Evolutionary conservation across 1,140 invertebrate species (phyloP), one percentile per base, ranked within the genome.

Genomic region (Drosophila malerkotliana): DNA sequence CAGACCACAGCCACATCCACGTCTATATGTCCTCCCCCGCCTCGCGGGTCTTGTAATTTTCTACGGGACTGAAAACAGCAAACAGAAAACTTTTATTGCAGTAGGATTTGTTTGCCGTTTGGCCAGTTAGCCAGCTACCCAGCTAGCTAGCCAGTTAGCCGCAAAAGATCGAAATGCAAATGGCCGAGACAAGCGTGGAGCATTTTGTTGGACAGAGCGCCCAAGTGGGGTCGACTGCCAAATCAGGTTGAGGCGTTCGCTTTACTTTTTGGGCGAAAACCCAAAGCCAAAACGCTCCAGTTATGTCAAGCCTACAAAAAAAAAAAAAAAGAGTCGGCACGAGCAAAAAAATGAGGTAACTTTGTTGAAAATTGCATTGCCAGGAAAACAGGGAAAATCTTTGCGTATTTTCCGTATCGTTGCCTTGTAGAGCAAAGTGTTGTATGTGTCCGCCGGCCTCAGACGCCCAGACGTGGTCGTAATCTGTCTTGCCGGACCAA

Each of bases 151-250:
- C 82, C 79, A 79, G 77, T 84, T 84, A 84, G 78, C 82, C 63
- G 63, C 44, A 72, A 74, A 60, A 88, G 83, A 88, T 88, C 83
- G 79, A 88, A 88, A 88, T 88, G 83, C 83, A 88, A 88, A 88
- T 88, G 84, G 60, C 66, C 47, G 51, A 83, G 79, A 88, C 83
- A 88, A 88, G 83, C 79, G 77, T 77, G 51, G 82, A 76, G 79
- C 79, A 76, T 78, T 83, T 83, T 83, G 79, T 83, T 83, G 58
- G 79, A 81, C 79, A 79, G 74, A 57, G 58, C 64, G 67, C 60
- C 61, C 77, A 68, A 72, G 39, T 72, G 69, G 61, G 45, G 78
- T 58, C 72, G 63, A 49, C 81, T 59, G 66, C 73, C 60, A 88
- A 87, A 83, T 87, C 83, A 83, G 83, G 83, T 88, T 88, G 76